Evolutionary conservation across 1,140 invertebrate genomes (phyloP).

Genomic region (Cydia fagiglandana): DNA sequence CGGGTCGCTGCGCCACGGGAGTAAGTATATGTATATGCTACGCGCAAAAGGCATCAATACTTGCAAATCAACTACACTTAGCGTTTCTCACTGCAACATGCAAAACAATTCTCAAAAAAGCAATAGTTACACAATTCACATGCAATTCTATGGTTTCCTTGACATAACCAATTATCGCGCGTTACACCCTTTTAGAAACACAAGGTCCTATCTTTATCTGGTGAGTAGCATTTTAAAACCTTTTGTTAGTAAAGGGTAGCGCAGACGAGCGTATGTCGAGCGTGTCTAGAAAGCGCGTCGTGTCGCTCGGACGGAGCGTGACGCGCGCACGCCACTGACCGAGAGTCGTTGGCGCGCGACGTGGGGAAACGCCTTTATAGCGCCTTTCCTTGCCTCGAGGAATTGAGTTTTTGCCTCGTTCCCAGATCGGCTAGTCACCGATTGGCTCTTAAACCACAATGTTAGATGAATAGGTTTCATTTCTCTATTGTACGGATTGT

Average conservation of each 20-base stretch:
- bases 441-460: background rate
- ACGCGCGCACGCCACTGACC: conserved; percentile 61
- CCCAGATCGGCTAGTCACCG: background rate
- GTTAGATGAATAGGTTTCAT: background rate
- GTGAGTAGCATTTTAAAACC: background rate
- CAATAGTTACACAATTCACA: conserved; percentile 1
- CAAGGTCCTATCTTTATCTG: background rate
- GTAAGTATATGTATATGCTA: no score
- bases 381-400: conserved; percentile 29
- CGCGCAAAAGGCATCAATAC: background rate
- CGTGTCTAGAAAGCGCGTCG: conserved; percentile 63
- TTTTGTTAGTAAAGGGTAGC: background rate
- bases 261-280: conserved; percentile 14
- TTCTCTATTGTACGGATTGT: background rate
- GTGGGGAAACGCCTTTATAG: conserved; percentile 46
- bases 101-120: background rate
- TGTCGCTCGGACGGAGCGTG: conserved; percentile 49
- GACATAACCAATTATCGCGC: conserved; percentile 25
- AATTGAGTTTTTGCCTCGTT: background rate
- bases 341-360: conserved; percentile 54
- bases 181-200: background rate
- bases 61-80: background rate
- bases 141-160: background rate
- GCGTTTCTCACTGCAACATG: background rate
- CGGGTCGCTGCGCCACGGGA: no score